Evolutionary conservation across 2,888 invertebrate genomes (phyloP).

Genomic region (Brachycybe producta): DNA sequence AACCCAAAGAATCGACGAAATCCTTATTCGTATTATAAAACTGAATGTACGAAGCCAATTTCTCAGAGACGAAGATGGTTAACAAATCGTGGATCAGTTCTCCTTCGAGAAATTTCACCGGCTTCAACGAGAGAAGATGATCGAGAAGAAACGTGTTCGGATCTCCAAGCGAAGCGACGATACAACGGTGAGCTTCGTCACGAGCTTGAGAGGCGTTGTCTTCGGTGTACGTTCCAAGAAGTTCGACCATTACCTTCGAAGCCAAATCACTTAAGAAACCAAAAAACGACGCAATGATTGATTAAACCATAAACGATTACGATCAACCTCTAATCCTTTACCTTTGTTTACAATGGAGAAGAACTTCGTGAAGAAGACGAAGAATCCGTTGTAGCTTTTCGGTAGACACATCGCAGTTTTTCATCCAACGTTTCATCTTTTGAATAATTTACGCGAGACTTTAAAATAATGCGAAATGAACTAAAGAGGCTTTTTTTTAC

Average conservation of each 20-base stretch:
- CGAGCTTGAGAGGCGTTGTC: slow-evolving; percentile 93
- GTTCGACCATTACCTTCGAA: slow-evolving; percentile 91
- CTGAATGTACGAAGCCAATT: slow-evolving; percentile 74
- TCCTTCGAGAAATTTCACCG: slow-evolving; percentile 77
- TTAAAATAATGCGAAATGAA: background rate
- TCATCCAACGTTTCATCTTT: slow-evolving; percentile 35
- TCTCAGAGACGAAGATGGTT: slow-evolving; percentile 88
- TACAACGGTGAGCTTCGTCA: slow-evolving; percentile 93
- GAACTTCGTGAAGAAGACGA: slow-evolving; percentile 72
- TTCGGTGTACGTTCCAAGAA: slow-evolving; percentile 89
- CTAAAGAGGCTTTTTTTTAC: slow-evolving; percentile 41
- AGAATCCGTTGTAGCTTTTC: slow-evolving; percentile 65
- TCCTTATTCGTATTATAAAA: slow-evolving; percentile 88
- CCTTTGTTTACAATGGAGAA: slow-evolving; percentile 75
- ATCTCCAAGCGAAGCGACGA: slow-evolving; percentile 86
- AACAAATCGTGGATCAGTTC: slow-evolving; percentile 88
- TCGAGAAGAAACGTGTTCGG: slow-evolving; percentile 91
- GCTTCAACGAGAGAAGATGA: slow-evolving; percentile 81
- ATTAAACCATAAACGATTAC: slow-evolving; percentile 8
- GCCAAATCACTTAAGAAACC: slow-evolving; percentile 61
- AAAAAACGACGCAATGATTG: background rate
- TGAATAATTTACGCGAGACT: slow-evolving; percentile 14
- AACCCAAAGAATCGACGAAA: slow-evolving; percentile 54
- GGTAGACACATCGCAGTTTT: slow-evolving; percentile 31
- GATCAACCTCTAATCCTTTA: slow-evolving; percentile 29